phyloP scores from a whole-genome alignment of 2,113 vertebrate species.

The Paratilapia polleni region DNA sequence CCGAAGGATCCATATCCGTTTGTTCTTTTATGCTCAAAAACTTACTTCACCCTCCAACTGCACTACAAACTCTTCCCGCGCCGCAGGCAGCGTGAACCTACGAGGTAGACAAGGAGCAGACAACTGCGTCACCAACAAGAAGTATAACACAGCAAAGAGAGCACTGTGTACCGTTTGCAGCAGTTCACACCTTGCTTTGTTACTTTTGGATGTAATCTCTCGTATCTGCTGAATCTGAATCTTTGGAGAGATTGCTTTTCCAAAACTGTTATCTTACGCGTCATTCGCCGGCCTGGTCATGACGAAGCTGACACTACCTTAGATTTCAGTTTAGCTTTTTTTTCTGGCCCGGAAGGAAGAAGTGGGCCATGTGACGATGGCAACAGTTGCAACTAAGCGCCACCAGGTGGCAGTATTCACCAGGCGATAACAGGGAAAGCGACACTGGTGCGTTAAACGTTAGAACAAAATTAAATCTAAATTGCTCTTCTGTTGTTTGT shows the following conservation, averaged over 20 bases:
- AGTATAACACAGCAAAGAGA: no score
- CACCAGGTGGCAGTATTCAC: constrained; percentile 21
- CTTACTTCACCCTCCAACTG: background rate
- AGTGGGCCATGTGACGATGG: background rate
- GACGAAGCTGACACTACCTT: background rate
- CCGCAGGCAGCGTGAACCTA: background rate
- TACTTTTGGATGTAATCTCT: background rate
- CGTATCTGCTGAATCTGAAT: accelerated
- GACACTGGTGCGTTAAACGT: background rate
- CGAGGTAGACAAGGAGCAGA: background rate
- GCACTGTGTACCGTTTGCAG: accelerated
- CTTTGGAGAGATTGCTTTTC: background rate
- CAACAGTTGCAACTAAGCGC: background rate
- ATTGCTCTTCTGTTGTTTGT: no score
- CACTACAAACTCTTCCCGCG: constrained; percentile 59
- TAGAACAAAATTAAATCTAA: background rate
- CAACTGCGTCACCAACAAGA: constrained; percentile 10
- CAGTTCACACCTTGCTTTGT: background rate
- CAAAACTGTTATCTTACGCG: background rate
- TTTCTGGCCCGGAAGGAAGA: background rate
- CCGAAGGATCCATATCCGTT: constrained; percentile 85
- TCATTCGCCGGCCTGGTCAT: accelerated
- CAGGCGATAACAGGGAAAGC: background rate
- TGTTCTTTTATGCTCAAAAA: background rate
- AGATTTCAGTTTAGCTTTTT: background rate